A percentile compares a stretch with the other conserved stretches of the same genome.
These are phyloP conservation scores for Deilephila elpenor DNA, from an alignment of 2,888 invertebrate genomes.

Conservation along the genomic window DNA sequence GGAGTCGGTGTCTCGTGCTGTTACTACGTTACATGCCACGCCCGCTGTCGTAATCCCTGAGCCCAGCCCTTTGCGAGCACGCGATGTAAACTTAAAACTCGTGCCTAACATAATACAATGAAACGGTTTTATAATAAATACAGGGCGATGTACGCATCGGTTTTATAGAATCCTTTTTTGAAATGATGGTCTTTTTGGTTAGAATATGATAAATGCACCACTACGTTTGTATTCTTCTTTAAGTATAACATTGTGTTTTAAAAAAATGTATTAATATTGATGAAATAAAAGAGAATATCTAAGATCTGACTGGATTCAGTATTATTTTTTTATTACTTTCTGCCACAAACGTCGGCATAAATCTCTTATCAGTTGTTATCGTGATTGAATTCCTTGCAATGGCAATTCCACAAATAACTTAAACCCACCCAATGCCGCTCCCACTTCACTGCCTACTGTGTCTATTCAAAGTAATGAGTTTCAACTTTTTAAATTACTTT, in stretches of 20 bases:
- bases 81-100: slow-evolving; percentile 45
- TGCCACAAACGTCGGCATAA: no score
- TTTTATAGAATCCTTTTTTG: not conserved
- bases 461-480: not conserved
- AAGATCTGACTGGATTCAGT: no score
- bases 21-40: slow-evolving; percentile 51
- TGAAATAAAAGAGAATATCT: not conserved
- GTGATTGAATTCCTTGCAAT: not conserved
- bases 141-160: no score
- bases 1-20: slow-evolving; percentile 54
- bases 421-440: not conserved
- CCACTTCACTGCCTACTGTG: not conserved
- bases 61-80: slow-evolving; percentile 68
- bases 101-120: not conserved
- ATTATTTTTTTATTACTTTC: not conserved
- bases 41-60: slow-evolving; percentile 49
- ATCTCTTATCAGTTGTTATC: slow-evolving; percentile 11
- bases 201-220: no score
- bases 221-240: no score
- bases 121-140: not conserved
- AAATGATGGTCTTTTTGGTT: not conserved
- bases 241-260: no score
- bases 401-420: not conserved
- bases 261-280: not conserved
- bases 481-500: slow-evolving; percentile 1